Evolutionary conservation across 2,797 vertebrate species (phyloP), one percentile per base, ranked within the genome.

Genomic region (Enteromius paludinosus): DNA sequence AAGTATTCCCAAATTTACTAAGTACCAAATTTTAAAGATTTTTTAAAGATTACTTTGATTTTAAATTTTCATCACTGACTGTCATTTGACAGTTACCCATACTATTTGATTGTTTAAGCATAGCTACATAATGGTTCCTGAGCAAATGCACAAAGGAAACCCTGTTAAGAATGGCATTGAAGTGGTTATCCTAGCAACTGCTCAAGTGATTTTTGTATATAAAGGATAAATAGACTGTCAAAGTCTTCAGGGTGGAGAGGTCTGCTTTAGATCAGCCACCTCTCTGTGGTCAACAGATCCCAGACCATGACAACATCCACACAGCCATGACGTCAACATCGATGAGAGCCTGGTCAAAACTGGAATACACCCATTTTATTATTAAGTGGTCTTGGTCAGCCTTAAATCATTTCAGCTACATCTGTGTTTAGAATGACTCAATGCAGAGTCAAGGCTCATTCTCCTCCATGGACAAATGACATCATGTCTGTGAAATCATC

Each of bases 401-500:
- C 49, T 28, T 25, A 69, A 82, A 17, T 74, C 71, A 82, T 73
- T 41, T 30, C 3, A 54, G 38, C 10, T 41, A 41, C 6, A 20
- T 74, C 23, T 28, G 43, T 41, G 12, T 70, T 80, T 30, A 23
- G 20, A 72, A 81, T 35, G 41, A 73, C 15, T 18, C 18, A 11
- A 45, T 23, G 12, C 25, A 43, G 61, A 73, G 71, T n/a, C 54
- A 38, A 73, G 30, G 49, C 47, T 61, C 8, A n/a, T 47, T 41
- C 38, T 71, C 52, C 20, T 25, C 45, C 54, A 61, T n/a, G 12
- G 9, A 62, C 14, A 12, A 12, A 11, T 62, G 20, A 5, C 20
- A 17, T 81, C 54, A n/a, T 61, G 28, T 81, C 68, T 70, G 28
- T 52, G 59, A 81, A 49, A 59, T 45, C 35, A 14, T 82, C 17